A percentile compares a stretch with the other conserved stretches of the same genome.
Conservation (phyloP, 2,113 vertebrate species). For the Uria aalge region DNA sequence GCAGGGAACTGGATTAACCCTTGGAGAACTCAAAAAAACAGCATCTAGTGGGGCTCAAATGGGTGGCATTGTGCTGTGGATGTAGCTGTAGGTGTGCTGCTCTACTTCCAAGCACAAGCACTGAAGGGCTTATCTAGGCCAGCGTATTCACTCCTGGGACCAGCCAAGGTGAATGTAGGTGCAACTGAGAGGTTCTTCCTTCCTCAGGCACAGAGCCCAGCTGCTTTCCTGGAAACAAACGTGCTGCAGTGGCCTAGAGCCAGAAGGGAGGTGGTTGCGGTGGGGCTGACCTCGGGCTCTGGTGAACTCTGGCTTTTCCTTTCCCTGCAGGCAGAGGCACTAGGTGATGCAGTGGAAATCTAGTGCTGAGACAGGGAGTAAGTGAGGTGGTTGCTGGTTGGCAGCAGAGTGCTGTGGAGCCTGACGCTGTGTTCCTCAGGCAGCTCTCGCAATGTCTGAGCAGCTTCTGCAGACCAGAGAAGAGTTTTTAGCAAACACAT, state of each 20-base stretch:
- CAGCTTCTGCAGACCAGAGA: slow-evolving; percentile 21
- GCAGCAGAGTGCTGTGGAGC: background rate
- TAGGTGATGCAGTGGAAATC: slow-evolving; percentile 46
- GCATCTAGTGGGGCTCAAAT: background rate
- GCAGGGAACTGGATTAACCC: background rate
- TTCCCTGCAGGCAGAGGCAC: slow-evolving; percentile 26
- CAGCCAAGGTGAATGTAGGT: background rate
- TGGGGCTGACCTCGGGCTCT: background rate
- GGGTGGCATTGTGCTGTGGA: background rate
- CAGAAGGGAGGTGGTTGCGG: background rate
- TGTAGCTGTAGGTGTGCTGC: background rate
- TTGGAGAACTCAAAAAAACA: background rate
- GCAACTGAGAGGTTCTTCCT: background rate
- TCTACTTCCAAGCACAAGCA: background rate
- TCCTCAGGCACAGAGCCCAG: background rate
- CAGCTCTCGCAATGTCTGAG: slow-evolving; percentile 17
- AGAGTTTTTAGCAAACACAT: background rate
- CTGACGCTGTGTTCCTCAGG: background rate
- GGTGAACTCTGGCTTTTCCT: slow-evolving; percentile 39
- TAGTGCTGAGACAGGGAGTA: slow-evolving; percentile 62
- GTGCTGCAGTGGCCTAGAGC: background rate
- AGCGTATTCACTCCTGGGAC: background rate
- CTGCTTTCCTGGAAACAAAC: background rate
- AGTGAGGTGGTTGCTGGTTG: slow-evolving; percentile 22
- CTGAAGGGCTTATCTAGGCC: background rate